Evolutionary conservation across 2,888 invertebrate species (phyloP), one percentile per base, ranked within the genome.

Genomic region (Osmoderma eremita): DNA sequence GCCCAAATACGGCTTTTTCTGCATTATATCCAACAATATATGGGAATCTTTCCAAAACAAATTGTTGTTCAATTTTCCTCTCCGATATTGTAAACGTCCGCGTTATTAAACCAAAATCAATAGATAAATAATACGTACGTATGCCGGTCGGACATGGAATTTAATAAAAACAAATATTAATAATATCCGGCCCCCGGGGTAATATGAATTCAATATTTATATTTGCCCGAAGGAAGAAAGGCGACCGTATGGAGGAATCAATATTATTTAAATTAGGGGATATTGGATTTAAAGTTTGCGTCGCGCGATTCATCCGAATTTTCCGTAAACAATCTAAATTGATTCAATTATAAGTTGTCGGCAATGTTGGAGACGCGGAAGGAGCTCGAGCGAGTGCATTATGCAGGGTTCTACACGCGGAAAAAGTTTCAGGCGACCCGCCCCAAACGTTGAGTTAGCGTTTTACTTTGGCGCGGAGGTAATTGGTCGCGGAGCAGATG

Each of bases 301-400:
- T 36, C 15, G 20, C 41, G 10, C 50, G 18, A 50, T 51, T 54
- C 42, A 64, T 64, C 54, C 42, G 36, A 64, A 63, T 68, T 30
- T 48, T 20, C 58, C 69, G 71, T 71, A 73, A 75, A 75, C 73
- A 73, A 70, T 70, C 70, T 64, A 71, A 74, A 73, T 75, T 72
- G 74, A 74, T 75, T 75, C 73, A 73, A 75, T 75, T 74, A 73
- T 70, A 72, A 74, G 68, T 71, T 71, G 41, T 48, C 50, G 45
- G n/a, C n/a, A n/a, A 54, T 45, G 65, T 65, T 48, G 41, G 13
- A 10, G 50, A 50, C 20, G 50, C 20, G 50, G 12, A 18, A 50
- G 20, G 18, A 39, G n/a, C n/a, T n/a, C n/a, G n/a, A n/a, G n/a
- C n/a, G 48, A 41, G 41, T 56, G 56, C 56, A 56, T 56, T 56